phyloP scores from a whole-genome alignment of 2,888 invertebrate species.

The Adelphocoris suturalis region DNA sequence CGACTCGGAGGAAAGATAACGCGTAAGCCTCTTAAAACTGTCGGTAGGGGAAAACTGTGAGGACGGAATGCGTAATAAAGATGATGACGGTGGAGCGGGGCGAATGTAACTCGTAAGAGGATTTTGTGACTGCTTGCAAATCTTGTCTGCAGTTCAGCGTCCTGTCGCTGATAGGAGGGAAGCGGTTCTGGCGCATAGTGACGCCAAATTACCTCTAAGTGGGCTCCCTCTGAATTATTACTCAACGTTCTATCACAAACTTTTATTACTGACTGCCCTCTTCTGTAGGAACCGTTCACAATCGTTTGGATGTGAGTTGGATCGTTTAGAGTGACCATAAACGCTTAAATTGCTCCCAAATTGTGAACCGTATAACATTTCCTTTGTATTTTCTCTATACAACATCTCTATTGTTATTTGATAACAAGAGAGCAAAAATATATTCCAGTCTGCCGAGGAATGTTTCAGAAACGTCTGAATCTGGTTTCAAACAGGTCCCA shows the following conservation, averaged over 20 bases:
- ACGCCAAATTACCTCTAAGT: neutral
- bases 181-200: neutral
- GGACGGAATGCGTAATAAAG: slow-evolving; percentile 25
- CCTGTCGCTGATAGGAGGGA: slow-evolving; percentile 1
- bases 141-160: neutral
- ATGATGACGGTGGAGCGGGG: slow-evolving; percentile 19
- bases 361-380: no score
- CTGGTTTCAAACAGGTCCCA: no score
- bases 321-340: no score
- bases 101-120: slow-evolving; percentile 7
- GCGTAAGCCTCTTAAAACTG: slow-evolving; percentile 26
- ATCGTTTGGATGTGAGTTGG: no score
- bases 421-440: no score
- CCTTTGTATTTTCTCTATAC: no score
- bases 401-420: no score
- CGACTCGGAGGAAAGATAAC: neutral
- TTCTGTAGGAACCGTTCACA: no score
- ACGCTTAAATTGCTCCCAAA: no score
- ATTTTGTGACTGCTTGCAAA: neutral
- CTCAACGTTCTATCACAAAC: neutral
- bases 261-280: no score
- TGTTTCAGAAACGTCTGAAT: no score
- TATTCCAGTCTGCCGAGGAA: no score
- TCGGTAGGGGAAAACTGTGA: neutral
- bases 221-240: neutral